Evolutionary conservation across 2,797 vertebrate genomes (phyloP).

Genomic region (Pangasius krempfi): DNA sequence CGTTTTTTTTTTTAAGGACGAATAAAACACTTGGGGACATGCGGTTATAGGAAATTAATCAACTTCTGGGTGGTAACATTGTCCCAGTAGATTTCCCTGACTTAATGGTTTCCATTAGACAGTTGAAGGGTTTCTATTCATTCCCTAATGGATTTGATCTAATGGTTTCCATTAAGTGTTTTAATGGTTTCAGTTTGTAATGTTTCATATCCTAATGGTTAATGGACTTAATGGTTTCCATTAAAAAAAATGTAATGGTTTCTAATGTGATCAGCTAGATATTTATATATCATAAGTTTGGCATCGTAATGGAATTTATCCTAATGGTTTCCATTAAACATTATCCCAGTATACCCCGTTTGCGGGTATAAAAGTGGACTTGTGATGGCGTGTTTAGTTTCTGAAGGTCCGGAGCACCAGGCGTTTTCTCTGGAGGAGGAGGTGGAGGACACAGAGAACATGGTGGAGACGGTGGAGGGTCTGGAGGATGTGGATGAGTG

Average conservation of each 20-base stretch:
- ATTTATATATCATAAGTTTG: not conserved
- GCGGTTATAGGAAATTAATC: not conserved
- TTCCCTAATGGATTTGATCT: not conserved
- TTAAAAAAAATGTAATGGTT: not conserved
- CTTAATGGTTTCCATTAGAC: no score
- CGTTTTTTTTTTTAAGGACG: no score
- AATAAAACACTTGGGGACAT: not conserved
- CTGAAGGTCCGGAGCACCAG: conserved; percentile 60
- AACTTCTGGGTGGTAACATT: not conserved
- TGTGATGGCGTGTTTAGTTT: conserved; percentile 7
- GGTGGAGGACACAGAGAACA: conserved; percentile 72
- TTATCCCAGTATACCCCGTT: no score
- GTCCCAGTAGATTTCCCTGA: not conserved
- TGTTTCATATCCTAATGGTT: not conserved
- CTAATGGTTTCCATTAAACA: not conserved
- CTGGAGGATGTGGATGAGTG: conserved; percentile 84
- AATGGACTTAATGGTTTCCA: not conserved
- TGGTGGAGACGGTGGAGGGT: conserved; percentile 79
- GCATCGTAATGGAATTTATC: not conserved
- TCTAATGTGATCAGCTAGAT: not conserved
- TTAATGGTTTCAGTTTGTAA: not conserved
- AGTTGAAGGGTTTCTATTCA: not conserved
- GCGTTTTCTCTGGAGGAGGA: conserved; percentile 38
- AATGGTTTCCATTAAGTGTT: not conserved
- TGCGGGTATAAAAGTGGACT: not conserved